Conservation (phyloP, 2,888 invertebrate species). For the Sicus ferrugineus region DNA sequence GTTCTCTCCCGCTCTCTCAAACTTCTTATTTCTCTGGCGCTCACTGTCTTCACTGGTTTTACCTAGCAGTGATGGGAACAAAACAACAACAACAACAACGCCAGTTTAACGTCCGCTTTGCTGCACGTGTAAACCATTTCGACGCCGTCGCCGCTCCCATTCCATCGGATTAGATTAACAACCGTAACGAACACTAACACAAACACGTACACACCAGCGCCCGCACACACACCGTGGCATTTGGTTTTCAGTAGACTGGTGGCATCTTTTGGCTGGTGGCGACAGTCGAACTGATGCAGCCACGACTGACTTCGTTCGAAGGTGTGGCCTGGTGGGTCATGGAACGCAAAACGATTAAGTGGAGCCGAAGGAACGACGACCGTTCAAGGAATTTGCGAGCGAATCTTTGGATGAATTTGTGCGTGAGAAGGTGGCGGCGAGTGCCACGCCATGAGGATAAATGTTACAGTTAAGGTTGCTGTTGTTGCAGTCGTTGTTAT, state of each 20-base stretch:
- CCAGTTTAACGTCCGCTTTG: constrained; percentile 50
- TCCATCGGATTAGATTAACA: neutral
- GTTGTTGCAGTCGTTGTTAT: too few species aligned
- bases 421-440: too few species aligned
- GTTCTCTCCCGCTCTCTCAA: neutral
- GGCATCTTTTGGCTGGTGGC: neutral
- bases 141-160: constrained; percentile 35
- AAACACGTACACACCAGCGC: neutral
- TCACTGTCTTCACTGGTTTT: neutral
- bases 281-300: too few species aligned
- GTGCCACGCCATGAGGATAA: too few species aligned
- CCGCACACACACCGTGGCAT: neutral
- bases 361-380: too few species aligned
- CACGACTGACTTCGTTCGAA: too few species aligned
- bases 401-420: too few species aligned
- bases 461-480: too few species aligned
- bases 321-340: too few species aligned
- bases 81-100: neutral
- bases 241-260: constrained; percentile 16
- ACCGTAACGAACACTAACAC: too few species aligned
- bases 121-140: constrained; percentile 53
- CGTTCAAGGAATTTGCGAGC: too few species aligned
- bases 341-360: too few species aligned
- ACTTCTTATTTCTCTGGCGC: neutral
- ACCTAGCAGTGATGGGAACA: neutral